Percentiles rank a stretch among this genome's conserved stretches.
Conservation (phyloP, 2,797 vertebrate species). For the Pogonophryne albipinna region DNA sequence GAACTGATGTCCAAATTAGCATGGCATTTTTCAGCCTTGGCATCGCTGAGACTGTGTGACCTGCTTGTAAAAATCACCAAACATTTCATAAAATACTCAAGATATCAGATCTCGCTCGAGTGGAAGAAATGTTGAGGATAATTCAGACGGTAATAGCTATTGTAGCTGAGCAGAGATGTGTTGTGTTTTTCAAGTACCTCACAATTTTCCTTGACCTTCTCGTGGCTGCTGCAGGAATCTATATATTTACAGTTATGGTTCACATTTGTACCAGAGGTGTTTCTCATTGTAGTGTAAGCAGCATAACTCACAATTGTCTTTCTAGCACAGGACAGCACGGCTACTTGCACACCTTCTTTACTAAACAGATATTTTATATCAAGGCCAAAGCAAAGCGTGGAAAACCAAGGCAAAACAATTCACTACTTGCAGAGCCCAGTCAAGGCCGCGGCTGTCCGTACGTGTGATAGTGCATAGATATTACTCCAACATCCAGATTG, state of each 20-base stretch:
- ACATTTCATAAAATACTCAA: slow-evolving; percentile 58
- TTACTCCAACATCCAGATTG: slow-evolving; percentile 41
- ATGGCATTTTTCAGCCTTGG: slow-evolving; percentile 60
- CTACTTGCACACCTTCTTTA: slow-evolving; percentile 29
- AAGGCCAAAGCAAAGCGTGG: slow-evolving; percentile 57
- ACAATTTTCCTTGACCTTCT: slow-evolving; percentile 51
- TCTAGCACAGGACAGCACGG: slow-evolving; percentile 20
- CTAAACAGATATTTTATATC: slow-evolving; percentile 56
- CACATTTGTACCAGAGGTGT: slow-evolving; percentile 40
- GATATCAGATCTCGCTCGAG: slow-evolving; percentile 34
- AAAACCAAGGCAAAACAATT: slow-evolving; percentile 58
- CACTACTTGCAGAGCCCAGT: slow-evolving; percentile 30
- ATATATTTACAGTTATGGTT: slow-evolving; percentile 50
- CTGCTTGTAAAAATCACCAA: slow-evolving; percentile 62
- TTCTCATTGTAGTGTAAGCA: slow-evolving; percentile 40
- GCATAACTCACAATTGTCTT: slow-evolving; percentile 48
- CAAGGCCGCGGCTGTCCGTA: slow-evolving; percentile 45
- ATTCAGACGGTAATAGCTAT: slow-evolving; percentile 6
- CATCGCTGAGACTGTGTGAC: slow-evolving; percentile 50
- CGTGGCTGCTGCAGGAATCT: slow-evolving; percentile 23
- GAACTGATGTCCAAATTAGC: slow-evolving; percentile 81
- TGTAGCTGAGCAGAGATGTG: slow-evolving; percentile 6
- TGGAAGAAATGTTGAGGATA: slow-evolving; percentile 23
- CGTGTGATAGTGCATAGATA: slow-evolving; percentile 17
- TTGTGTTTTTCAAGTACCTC: slow-evolving; percentile 34